Base-by-base conservation (phyloP, 2,797 vertebrate species). In the Eospalax fontanierii region DNA sequence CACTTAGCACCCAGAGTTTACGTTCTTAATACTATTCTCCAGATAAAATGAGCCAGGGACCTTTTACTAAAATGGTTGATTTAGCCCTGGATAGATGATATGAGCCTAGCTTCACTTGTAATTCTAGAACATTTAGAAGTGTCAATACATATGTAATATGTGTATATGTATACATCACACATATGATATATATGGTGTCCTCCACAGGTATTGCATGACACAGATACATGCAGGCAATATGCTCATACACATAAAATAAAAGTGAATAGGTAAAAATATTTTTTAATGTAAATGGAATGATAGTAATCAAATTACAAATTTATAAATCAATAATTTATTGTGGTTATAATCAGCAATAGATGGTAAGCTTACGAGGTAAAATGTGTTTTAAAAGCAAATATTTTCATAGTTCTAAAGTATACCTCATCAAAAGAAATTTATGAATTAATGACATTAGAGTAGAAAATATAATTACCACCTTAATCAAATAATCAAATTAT, bases 331-430 rank as follows among this genome's bases (percentile, higher is more conserved):
- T 81, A 73, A 24, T 73, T 89, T 40, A 91, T 86, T 21, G 19
- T 73, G 22, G 19, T n/a, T 50, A 43, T 57, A 75, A 46, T 95
- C n/a, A 79, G 66, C 15, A 88, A 59, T 65, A 79, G 40, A 71
- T 24, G 35, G 10, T 91, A 89, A 71, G 75, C 95, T 85, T 85
- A 71, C 18, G 40, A 38, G n/a, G 24, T 14, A 63, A 86, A 90
- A 28, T 86, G 54, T 73, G 4, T 28, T 73, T 35, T 33, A 57
- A 54, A 59, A 12, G 46, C 46, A 81, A n/a, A 33, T 57, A 57
- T 71, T 74, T 89, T n/a, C 18, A 38, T 86, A 65, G 66, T 79
- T 50, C 65, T 12, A 30, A 84, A 61, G 26, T 66, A 78, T 73
- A 4, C 11, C 46, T 4, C 2, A 78, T 54, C 26, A 65, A 28